phyloP scores from a whole-genome alignment of 2,888 invertebrate species.

The Cepaea hortensis region DNA sequence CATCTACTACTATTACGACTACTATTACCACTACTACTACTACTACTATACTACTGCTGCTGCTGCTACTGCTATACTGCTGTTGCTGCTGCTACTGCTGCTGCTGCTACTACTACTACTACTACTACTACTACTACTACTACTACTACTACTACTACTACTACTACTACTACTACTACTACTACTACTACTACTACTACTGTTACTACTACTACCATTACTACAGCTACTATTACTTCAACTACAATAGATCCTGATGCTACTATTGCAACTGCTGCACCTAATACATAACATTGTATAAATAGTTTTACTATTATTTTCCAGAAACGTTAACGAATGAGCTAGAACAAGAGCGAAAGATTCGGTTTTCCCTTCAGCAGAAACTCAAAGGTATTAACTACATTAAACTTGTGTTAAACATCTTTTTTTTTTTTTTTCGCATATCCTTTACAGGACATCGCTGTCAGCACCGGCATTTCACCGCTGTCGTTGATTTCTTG shows the following conservation, averaged over 20 bases:
- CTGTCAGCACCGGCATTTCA: too few relatives aligned
- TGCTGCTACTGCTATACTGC: background rate
- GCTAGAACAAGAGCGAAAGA: constrained; percentile 73
- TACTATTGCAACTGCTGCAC: background rate
- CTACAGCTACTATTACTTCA: background rate
- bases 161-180: background rate
- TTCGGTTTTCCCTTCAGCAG: constrained; percentile 71
- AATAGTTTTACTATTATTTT: constrained; percentile 17
- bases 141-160: background rate
- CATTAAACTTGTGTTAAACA: too few relatives aligned
- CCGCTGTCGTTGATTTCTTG: too few relatives aligned
- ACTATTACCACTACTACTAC: background rate
- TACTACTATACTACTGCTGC: background rate
- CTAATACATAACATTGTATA: background rate
- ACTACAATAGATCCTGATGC: too few relatives aligned
- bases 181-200: background rate
- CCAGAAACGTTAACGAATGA: constrained; percentile 73
- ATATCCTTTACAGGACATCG: too few relatives aligned
- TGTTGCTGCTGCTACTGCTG: constrained; percentile 3
- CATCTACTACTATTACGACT: background rate
- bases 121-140: background rate
- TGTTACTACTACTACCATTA: background rate
- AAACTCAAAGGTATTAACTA: constrained; percentile 72
- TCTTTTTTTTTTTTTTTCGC: too few relatives aligned
- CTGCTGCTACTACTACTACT: background rate